phyloP scores from a whole-genome alignment of 2,113 vertebrate genomes.

The Myrmecobius fasciatus region DNA sequence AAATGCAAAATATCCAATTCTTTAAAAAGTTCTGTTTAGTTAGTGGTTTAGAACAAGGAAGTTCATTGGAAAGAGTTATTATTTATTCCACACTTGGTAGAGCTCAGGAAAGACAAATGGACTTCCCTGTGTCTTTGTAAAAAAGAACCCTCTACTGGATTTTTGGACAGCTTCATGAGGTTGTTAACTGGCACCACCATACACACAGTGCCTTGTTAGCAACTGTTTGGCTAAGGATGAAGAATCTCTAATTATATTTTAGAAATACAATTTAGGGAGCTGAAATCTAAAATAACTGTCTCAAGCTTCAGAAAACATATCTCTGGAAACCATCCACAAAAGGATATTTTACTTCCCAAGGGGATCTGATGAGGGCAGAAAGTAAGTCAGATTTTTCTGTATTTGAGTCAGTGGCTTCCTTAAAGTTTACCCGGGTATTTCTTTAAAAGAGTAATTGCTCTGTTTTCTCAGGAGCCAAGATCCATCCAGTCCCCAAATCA shows the following conservation, averaged over 20 bases:
- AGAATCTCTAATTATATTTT: slow-evolving; percentile 61
- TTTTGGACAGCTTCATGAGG: slow-evolving; percentile 16
- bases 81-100: not conserved
- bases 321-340: slow-evolving; percentile 67
- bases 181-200: slow-evolving; percentile 52
- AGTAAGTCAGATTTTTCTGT: slow-evolving; percentile 46
- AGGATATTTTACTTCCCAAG: slow-evolving; percentile 64
- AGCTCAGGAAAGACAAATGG: slow-evolving; percentile 50
- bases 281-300: slow-evolving; percentile 65
- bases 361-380: slow-evolving; percentile 22
- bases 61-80: not conserved
- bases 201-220: slow-evolving; percentile 28
- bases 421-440: slow-evolving; percentile 55
- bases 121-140: not conserved
- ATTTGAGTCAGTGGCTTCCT: slow-evolving; percentile 47
- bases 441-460: slow-evolving; percentile 48
- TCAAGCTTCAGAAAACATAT: slow-evolving; percentile 64
- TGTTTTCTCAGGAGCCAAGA: slow-evolving; percentile 59
- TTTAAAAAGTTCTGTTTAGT: not conserved
- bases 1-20: not conserved
- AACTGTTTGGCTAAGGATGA: slow-evolving; percentile 70
- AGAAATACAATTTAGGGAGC: slow-evolving; percentile 71
- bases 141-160: not conserved
- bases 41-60: not conserved
- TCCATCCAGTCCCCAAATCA: slow-evolving; percentile 40